Evolutionary conservation across 2,113 vertebrate species (phyloP).

Genomic region (Oreochromis tanganicae): DNA sequence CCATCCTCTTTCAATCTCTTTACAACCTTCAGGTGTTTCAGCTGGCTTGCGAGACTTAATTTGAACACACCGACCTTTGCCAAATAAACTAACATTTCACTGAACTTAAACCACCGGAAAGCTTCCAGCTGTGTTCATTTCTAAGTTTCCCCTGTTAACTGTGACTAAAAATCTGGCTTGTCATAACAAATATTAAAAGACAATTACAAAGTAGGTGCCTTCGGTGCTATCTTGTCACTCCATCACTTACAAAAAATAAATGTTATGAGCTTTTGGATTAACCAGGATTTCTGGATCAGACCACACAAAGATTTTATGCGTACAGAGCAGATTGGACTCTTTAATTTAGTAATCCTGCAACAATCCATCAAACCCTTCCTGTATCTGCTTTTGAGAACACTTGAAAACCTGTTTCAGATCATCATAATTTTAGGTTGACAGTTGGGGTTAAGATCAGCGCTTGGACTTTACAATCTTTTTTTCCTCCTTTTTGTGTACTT

Average conservation of each 20-base stretch:
- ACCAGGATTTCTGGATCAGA: not conserved
- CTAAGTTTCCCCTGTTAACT: not conserved
- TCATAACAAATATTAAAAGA: constrained; percentile 1
- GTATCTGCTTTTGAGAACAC: not conserved
- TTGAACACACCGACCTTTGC: not conserved
- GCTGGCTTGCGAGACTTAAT: not conserved
- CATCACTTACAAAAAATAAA: not conserved
- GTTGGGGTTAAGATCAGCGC: not conserved
- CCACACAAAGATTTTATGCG: not conserved
- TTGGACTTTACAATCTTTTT: not conserved
- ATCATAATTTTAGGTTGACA: not conserved
- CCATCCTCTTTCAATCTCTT: constrained; percentile 11
- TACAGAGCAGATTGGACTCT: not conserved
- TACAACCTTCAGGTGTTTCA: constrained; percentile 7
- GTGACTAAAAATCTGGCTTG: not conserved
- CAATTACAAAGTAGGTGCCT: not conserved
- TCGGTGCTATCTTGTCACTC: not conserved
- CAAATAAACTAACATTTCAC: constrained; percentile 13
- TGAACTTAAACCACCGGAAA: constrained; percentile 3
- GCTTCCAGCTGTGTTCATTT: not conserved
- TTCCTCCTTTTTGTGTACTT: not conserved
- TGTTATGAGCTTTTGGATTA: not conserved
- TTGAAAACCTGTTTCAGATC: not conserved
- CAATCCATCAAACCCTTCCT: not conserved
- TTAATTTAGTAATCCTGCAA: rapidly evolving